These are phyloP conservation scores for Didymodactylos carnosus DNA, from an alignment of 2,888 invertebrate genomes.

Conservation along the genomic window DNA sequence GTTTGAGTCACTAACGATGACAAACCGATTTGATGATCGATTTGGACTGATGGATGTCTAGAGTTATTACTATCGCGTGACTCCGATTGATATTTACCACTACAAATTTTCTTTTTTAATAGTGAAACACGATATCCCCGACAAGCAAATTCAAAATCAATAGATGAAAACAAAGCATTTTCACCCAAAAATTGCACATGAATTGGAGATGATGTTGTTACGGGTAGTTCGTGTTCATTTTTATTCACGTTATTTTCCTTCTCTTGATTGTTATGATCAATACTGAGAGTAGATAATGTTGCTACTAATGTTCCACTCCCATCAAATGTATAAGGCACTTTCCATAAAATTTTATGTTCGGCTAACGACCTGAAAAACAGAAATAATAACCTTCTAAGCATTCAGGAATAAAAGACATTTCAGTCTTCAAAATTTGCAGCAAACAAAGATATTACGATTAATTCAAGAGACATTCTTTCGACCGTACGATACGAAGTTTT, in stretches of 20 bases:
- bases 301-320: not conserved
- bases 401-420: no score
- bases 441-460: no score
- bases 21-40: no score
- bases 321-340: not conserved
- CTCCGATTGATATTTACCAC: slow-evolving; percentile 1
- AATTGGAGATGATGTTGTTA: not conserved
- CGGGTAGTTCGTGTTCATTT: no score
- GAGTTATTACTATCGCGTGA: not conserved
- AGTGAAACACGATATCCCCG: not conserved
- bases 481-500: no score
- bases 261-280: not conserved
- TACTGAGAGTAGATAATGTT: not conserved
- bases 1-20: no score
- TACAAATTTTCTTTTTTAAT: not conserved
- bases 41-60: not conserved
- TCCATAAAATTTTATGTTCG: not conserved
- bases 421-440: no score
- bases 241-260: no score
- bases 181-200: not conserved
- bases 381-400: no score
- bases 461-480: no score
- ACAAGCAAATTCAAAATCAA: not conserved
- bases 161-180: not conserved
- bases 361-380: not conserved